A percentile compares a stretch with the other conserved stretches of the same genome.
Evolutionary conservation across 2,888 invertebrate species (phyloP).

Genomic region (Rugalucina vietnamica): DNA sequence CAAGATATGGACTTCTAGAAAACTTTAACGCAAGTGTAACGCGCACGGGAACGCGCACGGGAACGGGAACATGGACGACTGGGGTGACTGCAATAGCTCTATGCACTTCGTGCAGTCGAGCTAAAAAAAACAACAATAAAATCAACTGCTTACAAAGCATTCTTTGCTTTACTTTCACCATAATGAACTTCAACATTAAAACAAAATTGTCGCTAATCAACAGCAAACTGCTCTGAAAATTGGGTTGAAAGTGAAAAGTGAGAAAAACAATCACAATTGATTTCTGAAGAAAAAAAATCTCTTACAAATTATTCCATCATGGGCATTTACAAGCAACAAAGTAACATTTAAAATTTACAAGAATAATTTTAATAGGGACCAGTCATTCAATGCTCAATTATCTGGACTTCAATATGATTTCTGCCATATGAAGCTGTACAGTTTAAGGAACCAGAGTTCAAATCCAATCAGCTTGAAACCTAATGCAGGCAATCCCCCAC

Average conservation of each 20-base stretch:
- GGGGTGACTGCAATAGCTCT: too few species aligned
- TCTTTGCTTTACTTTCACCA: background rate
- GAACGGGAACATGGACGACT: too few species aligned
- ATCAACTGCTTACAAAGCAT: background rate
- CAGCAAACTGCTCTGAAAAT: background rate
- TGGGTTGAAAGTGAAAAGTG: background rate
- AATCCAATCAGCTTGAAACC: background rate
- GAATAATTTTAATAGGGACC: background rate
- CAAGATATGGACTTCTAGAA: too few species aligned
- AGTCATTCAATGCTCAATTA: background rate
- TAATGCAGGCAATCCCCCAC: too few species aligned
- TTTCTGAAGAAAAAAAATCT: too few species aligned
- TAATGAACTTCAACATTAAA: background rate
- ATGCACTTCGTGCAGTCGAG: too few species aligned
- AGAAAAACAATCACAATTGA: background rate
- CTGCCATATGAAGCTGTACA: too few species aligned
- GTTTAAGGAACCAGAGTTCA: too few species aligned
- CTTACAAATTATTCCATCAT: too few species aligned
- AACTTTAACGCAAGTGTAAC: too few species aligned
- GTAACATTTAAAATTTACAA: background rate
- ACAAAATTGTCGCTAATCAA: background rate
- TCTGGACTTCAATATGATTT: too few species aligned
- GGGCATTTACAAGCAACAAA: background rate
- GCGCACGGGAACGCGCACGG: too few species aligned
- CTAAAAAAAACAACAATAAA: background rate